phyloP scores from a whole-genome alignment of 2,888 invertebrate genomes.

The Cheilosia urbana region DNA sequence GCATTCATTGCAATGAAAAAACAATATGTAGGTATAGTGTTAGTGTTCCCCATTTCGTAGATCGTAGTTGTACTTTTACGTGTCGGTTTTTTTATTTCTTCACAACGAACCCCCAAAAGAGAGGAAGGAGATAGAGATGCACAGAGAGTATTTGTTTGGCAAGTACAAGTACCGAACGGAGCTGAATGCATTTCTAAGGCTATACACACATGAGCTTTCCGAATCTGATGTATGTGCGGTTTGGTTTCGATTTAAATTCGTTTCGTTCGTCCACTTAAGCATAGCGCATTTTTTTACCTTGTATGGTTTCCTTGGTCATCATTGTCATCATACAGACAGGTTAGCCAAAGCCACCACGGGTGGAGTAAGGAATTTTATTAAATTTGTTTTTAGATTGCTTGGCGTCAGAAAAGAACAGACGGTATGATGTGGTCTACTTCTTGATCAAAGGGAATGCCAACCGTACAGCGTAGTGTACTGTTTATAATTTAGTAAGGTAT shows the following conservation, averaged over 20 bases:
- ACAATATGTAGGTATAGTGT: too few relatives aligned
- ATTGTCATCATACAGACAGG: not conserved
- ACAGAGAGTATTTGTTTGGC: conserved; percentile 26
- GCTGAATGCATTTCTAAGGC: conserved; percentile 14
- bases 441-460: conserved; percentile 43
- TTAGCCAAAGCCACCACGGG: not conserved
- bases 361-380: conserved; percentile 36
- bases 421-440: not conserved
- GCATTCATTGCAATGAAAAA: conserved; percentile 51
- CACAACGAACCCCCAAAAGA: not conserved
- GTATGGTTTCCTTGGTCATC: conserved; percentile 62
- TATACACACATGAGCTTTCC: not conserved
- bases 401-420: conserved; percentile 20
- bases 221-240: conserved; percentile 46
- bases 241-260: conserved; percentile 49
- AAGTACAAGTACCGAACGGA: conserved; percentile 15
- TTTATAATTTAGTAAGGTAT: conserved; percentile 23
- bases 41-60: conserved; percentile 20
- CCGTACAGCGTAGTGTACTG: conserved; percentile 41
- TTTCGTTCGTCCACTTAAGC: conserved; percentile 8
- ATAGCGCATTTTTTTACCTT: conserved; percentile 40
- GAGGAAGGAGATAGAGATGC: not conserved
- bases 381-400: conserved; percentile 22
- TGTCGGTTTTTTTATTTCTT: not conserved
- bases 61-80: conserved; percentile 32